Conservation (phyloP, 2,113 vertebrate genomes). For the Zosterops lateralis region DNA sequence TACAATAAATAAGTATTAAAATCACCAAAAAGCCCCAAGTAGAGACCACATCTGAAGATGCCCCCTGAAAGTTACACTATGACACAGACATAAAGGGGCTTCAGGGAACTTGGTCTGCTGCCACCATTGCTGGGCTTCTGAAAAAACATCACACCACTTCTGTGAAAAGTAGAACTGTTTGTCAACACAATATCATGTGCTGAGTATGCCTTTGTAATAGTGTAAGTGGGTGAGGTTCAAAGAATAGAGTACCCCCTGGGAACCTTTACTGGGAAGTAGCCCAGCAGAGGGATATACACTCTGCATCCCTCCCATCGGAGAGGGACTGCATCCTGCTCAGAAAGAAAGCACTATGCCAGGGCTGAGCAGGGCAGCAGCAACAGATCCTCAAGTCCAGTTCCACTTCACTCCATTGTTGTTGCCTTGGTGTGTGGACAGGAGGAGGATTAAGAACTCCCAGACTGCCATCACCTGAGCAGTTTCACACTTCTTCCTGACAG, state of each 20-base stretch:
- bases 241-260: not conserved
- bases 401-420: not conserved
- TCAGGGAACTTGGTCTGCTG: not conserved
- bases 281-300: not conserved
- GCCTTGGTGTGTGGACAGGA: not conserved
- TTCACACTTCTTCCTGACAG: not conserved
- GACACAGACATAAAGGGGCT: not conserved
- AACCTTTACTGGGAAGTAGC: not conserved
- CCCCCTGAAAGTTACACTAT: not conserved
- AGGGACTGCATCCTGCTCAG: not conserved
- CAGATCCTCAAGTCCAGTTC: not conserved
- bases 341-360: not conserved
- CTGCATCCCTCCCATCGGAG: not conserved
- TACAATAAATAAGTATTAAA: not conserved
- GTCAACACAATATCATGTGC: not conserved
- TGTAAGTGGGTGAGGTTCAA: rapidly evolving
- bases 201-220: not conserved
- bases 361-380: not conserved
- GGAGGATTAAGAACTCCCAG: not conserved
- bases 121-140: not conserved
- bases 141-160: not conserved
- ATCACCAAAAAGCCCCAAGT: not conserved
- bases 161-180: not conserved
- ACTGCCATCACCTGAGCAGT: not conserved
- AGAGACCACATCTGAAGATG: not conserved